phyloP scores from a whole-genome alignment of 1,140 invertebrate genomes.

The Phymorhynchus buccinoides region DNA sequence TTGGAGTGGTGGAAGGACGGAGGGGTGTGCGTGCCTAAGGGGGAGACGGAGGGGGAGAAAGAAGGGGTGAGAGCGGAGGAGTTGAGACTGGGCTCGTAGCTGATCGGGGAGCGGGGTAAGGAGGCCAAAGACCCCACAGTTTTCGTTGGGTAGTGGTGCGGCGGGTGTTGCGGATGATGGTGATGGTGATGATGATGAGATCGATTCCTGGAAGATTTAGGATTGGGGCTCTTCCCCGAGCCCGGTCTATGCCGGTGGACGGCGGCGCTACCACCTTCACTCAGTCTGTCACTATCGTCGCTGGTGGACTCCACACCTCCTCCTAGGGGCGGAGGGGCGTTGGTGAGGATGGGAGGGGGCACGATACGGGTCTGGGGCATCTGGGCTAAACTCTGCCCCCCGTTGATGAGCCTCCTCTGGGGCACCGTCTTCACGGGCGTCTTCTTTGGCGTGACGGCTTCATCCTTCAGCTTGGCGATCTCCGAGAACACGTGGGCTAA shows the following conservation, averaged over 20 bases:
- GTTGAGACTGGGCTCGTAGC: slow-evolving; percentile 85
- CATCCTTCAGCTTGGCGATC: slow-evolving; percentile 96
- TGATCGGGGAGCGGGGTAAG: slow-evolving; percentile 89
- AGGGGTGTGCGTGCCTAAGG: slow-evolving; percentile 91
- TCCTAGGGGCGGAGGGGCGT: slow-evolving; percentile 64
- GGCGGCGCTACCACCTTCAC: background rate
- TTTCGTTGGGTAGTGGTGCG: no score
- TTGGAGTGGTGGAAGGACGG: slow-evolving; percentile 92
- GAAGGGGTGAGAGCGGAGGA: slow-evolving; percentile 94
- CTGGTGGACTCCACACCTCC: slow-evolving; percentile 42
- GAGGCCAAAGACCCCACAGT: slow-evolving; percentile 79
- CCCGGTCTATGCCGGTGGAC: background rate
- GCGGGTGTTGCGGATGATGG: slow-evolving; percentile 64
- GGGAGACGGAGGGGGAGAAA: slow-evolving; percentile 93
- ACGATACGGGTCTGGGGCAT: slow-evolving; percentile 61
- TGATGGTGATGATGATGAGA: slow-evolving; percentile 63
- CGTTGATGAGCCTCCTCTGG: slow-evolving; percentile 55
- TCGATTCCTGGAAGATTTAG: background rate
- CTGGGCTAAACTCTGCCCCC: slow-evolving; percentile 43
- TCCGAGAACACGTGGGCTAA: slow-evolving; percentile 97
- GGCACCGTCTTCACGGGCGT: slow-evolving; percentile 70
- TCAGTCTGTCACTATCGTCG: background rate
- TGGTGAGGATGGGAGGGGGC: slow-evolving; percentile 72
- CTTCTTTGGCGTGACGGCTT: slow-evolving; percentile 78
- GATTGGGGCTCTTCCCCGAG: background rate